Evolutionary conservation across 2,113 vertebrate species (phyloP), one percentile per base, ranked within the genome.

Genomic region (Rhinolophus sinicus): DNA sequence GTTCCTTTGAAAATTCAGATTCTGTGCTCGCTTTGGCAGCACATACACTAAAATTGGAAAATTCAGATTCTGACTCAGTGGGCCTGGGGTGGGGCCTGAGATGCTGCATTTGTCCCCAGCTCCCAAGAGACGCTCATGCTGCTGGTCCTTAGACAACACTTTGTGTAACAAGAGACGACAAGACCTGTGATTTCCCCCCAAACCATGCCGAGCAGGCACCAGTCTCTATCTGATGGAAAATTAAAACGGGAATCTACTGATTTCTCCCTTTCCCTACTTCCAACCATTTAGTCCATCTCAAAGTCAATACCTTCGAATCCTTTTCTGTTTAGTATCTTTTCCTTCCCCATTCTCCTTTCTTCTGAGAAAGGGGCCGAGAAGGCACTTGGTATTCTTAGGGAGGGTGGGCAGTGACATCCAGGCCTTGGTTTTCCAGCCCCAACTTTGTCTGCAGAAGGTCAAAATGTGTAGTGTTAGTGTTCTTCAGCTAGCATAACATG

Each of bases 401-500:
- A 80, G 22, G 33, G 33, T n/a, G 62, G 35, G 65, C 62, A 73
- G 1, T 8, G 69, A 1, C 8, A 64, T 18, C 54, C 18, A 22
- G 47, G 67, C 28, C 33, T 47, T 62, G 26, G 60, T 72, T n/a
- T 88, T 54, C 21, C 3, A 86, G 40, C 18, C 62, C 24, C 26
- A 14, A 28, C 60, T 92, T 90, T 18, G 22, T 33, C 26, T 8
- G 3, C 38, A 19, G 12, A 86, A 80, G 69, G 86, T 94, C 64
- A 44, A 70, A 76, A 77, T 52, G 81, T 50, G 69, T 26, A 50
- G 30, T 14, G 3, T 52, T 4, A 0, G 56, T 52, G 77, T 75
- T 92, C 72, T 93, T 90, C 19, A 73, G 85, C 58, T 50, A 75
- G n/a, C 78, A 76, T 78, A 70, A 56, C 19, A 85, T 69, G 90